A percentile compares a stretch with the other conserved stretches of the same genome.
Evolutionary conservation across 2,888 invertebrate species (phyloP).

Genomic region (Kuschelorhynchus macadamiae): DNA sequence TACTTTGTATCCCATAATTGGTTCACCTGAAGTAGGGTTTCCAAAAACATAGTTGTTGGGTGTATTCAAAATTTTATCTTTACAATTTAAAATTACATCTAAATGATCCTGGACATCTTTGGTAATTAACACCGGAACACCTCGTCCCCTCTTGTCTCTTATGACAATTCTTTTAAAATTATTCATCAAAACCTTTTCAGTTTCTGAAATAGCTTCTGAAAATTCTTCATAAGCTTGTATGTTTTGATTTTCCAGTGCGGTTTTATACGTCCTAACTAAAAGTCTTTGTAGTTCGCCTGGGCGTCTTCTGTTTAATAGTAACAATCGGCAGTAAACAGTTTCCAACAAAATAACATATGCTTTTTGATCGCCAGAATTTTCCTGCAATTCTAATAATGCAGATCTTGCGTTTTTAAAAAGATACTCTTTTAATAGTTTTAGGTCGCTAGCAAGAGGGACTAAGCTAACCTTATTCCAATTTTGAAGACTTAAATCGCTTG

Average conservation of each 20-base stretch:
- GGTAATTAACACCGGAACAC: too few species aligned
- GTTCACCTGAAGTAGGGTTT: too few species aligned
- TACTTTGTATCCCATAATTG: too few species aligned
- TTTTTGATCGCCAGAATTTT: conserved; percentile 14
- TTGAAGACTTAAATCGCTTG: conserved; percentile 43
- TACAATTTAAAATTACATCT: too few species aligned
- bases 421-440: conserved; percentile 45
- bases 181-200: too few species aligned
- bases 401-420: conserved; percentile 25
- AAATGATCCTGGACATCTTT: too few species aligned
- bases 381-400: conserved; percentile 23
- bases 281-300: conserved; percentile 54
- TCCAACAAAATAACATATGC: conserved; percentile 50
- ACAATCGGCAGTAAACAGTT: conserved; percentile 52
- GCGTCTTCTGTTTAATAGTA: conserved; percentile 54
- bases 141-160: too few species aligned
- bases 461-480: conserved; percentile 52
- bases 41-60: too few species aligned
- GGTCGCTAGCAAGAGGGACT: conserved; percentile 47
- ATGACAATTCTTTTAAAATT: too few species aligned
- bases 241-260: not conserved
- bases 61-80: too few species aligned
- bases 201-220: too few species aligned
- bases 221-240: too few species aligned
- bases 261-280: conserved; percentile 17